Base-by-base conservation (phyloP, 37 sponge, comb jelly and placozoan genomes). In the Aphrocallistes beatrix region DNA sequence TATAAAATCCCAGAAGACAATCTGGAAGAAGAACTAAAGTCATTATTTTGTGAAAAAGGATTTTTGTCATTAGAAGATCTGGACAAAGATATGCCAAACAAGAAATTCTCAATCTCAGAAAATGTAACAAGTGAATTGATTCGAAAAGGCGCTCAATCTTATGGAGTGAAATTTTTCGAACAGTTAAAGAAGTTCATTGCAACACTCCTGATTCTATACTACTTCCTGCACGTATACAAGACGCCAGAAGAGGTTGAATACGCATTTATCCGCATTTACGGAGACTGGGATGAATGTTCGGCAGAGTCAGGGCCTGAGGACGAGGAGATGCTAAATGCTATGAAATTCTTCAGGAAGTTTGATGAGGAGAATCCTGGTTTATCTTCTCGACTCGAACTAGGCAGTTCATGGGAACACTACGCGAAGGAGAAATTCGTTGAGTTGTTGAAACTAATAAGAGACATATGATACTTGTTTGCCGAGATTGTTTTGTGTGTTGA, bases 231-330 rank as follows among this genome's bases (percentile, higher is more conserved):
- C 28, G 21, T 60, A 13, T 60, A 19, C 34, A 19, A 19, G n/a
- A 6, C 6, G 6, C n/a, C 10, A 8, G 10, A 25, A 19, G n/a
- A 60, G n/a, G n/a, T 60, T 19, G n/a, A 13, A 60, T 13, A 19
- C 3, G n/a, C 8, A 19, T 60, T 60, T 13, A n/a, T n/a, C n/a
- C n/a, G n/a, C n/a, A n/a, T n/a, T n/a, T n/a, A n/a, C n/a, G n/a
- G n/a, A 60, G 75, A 30, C 10, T 60, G 75, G 75, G 75, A 60
- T 60, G n/a, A n/a, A n/a, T n/a, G n/a, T n/a, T n/a, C n/a, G n/a
- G 75, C n/a, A 6, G 21, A 60, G 1, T 6, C 21, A 19, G n/a
- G n/a, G 28, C 10, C 6, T 8, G 6, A 60, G 10, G n/a, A 60
- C n/a, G 34, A 19, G 3, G n/a, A 32, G 75, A 25, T 60, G 10